Base-by-base conservation (phyloP, 1,140 invertebrate genomes). In the Paracyclopina nana region DNA sequence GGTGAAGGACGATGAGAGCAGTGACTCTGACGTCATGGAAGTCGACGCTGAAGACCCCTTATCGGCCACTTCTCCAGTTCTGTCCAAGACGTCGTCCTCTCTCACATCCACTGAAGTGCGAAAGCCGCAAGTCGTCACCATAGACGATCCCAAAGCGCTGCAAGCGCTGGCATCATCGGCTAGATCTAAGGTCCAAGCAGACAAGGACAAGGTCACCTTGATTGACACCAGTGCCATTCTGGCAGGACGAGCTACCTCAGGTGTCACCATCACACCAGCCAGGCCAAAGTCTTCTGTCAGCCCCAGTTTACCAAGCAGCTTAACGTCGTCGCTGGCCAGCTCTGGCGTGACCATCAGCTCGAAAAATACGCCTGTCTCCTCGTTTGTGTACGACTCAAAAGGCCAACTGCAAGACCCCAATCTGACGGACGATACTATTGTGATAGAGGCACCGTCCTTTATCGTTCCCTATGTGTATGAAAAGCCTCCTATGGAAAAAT, bases 401-500 rank as follows among this genome's bases (percentile, higher is more conserved):
- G 24, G 28, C 12, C 30, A 52, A 26, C 16, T 27, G n/a, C 18
- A 52, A 20, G 50, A 52, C 27, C 50, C 50, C 18, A 52, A 52
- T 18, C 66, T 86, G 4, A 84, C 81, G 4, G 82, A 88, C 61
- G 81, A 85, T 57, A 85, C 85, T 77, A 86, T 79, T 64, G 81
- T 86, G 1, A 77, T 87, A 6, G 82, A 88, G 65, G 82, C 82
- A 20, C 83, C 83, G 3, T 86, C 82, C 11, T 86, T 88, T 60
- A 84, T 88, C 60, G 80, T 87, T 55, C 83, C 83, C 31, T 87
- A 86, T 63, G 81, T 88, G n/a, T 86, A 84, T 62, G 81, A 86
- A 64, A 84, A 85, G 63, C 80, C 80, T 4, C 79, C 82, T 0
- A 63, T 80, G 6, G 77, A 79, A 59, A 75, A 75, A 38, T 69